phyloP scores from a whole-genome alignment of 37 sponge, comb jelly and placozoan species.

The Aplysina aerophoba region DNA sequence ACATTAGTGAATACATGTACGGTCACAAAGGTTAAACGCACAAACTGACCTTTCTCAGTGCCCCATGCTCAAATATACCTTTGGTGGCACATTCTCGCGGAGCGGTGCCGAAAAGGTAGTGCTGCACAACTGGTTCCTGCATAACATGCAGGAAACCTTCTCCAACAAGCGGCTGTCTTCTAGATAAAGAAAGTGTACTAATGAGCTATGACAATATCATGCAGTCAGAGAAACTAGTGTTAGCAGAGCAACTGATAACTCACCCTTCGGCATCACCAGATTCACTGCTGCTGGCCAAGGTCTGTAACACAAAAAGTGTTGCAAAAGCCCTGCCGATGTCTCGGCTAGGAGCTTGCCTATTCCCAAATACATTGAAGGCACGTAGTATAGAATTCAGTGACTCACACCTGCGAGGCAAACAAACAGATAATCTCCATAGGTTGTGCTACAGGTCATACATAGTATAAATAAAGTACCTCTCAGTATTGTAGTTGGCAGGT shows the following conservation, averaged over 20 bases:
- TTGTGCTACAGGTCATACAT: constrained; percentile 11
- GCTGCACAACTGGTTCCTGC: no score
- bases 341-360: constrained; percentile 34
- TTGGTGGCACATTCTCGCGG: no score
- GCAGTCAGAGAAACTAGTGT: no score
- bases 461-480: constrained; percentile 40
- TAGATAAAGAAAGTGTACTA: no score
- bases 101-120: no score
- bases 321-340: constrained; percentile 10
- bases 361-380: no score
- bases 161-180: no score
- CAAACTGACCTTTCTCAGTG: constrained; percentile 8
- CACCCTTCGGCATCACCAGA: neutral
- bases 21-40: neutral
- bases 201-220: no score
- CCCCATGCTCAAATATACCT: no score
- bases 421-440: constrained; percentile 3
- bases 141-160: no score
- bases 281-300: neutral
- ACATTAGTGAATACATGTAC: neutral
- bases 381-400: constrained; percentile 24
- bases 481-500: constrained; percentile 40
- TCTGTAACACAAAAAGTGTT: constrained; percentile 3
- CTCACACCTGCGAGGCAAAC: constrained; percentile 20
- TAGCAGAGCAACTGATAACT: neutral